Evolutionary conservation across 2,113 vertebrate species (phyloP).

Genomic region (Paramormyrops kingsleyae): DNA sequence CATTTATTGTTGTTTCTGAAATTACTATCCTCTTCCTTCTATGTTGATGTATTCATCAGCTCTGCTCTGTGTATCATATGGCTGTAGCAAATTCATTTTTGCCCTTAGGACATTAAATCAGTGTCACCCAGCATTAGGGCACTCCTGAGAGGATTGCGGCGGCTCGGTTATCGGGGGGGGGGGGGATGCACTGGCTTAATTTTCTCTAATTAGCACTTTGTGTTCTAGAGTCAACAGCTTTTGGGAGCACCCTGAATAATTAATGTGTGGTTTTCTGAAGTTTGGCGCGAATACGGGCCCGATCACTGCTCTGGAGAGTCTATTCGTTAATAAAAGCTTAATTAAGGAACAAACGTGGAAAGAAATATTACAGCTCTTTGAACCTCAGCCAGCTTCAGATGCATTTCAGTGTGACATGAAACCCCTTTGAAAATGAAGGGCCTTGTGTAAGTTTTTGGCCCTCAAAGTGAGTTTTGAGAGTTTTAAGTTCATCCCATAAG

Average conservation of each 20-base stretch:
- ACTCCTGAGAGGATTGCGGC: constrained; percentile 29
- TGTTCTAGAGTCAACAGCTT: constrained; percentile 49
- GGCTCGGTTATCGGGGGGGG: not conserved
- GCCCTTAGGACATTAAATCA: constrained; percentile 13
- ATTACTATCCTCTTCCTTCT: not conserved
- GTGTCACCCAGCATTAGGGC: constrained; percentile 40
- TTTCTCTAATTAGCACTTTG: constrained; percentile 49
- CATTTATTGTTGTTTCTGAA: not conserved
- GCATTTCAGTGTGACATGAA: constrained; percentile 21
- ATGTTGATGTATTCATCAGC: not conserved
- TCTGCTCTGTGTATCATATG: not conserved
- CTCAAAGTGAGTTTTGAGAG: constrained; percentile 32
- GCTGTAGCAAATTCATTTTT: not conserved
- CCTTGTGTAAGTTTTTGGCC: constrained; percentile 5
- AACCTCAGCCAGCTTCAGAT: constrained; percentile 26
- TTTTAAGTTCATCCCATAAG: constrained; percentile 29
- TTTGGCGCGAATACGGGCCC: constrained; percentile 29
- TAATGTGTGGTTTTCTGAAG: constrained; percentile 36
- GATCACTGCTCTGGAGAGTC: constrained; percentile 37
- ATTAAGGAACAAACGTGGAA: constrained; percentile 41
- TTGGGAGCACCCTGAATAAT: constrained; percentile 51
- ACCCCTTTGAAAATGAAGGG: not conserved
- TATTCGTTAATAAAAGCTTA: constrained; percentile 42
- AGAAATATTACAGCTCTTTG: constrained; percentile 23
- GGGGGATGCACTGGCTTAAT: constrained; percentile 29